phyloP scores from a whole-genome alignment of 2,888 invertebrate genomes.

The Drosophila subsilvestris region DNA sequence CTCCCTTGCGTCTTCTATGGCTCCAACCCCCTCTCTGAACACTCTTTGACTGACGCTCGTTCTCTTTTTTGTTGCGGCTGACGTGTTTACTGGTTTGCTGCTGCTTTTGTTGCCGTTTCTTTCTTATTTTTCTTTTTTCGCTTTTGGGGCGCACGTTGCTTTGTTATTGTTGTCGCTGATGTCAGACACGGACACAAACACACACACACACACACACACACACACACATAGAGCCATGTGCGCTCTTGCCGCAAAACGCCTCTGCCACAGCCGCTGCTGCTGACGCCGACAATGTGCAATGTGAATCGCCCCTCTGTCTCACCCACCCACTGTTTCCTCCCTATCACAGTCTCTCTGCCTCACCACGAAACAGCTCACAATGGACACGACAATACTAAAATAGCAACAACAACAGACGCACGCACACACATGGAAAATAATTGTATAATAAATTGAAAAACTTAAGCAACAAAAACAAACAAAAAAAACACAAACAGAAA shows the following conservation, averaged over 20 bases:
- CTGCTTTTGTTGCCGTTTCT: conserved; percentile 20
- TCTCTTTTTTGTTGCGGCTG: conserved; percentile 47
- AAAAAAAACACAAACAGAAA: too few species aligned
- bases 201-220: conserved; percentile 13
- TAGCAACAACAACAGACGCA: conserved; percentile 2
- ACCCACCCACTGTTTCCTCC: not conserved
- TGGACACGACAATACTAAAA: conserved; percentile 16
- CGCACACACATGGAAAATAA: conserved; percentile 14
- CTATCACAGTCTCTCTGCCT: conserved; percentile 1
- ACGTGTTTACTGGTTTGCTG: conserved; percentile 72
- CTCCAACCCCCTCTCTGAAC: not conserved
- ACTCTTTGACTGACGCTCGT: not conserved
- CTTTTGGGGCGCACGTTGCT: conserved; percentile 70
- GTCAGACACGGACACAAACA: conserved; percentile 58
- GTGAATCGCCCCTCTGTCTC: not conserved
- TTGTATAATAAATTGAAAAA: conserved; percentile 39
- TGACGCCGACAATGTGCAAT: not conserved
- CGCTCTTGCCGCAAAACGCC: conserved; percentile 17
- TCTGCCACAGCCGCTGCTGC: not conserved
- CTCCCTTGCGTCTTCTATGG: conserved; percentile 5
- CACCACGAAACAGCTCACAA: conserved; percentile 23
- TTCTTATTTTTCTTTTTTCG: conserved; percentile 29
- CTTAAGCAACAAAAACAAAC: conserved; percentile 1
- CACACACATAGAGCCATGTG: conserved; percentile 49
- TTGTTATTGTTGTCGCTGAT: conserved; percentile 77